Conservation (phyloP, 2,113 vertebrate species). For the Charadrius vociferus region DNA sequence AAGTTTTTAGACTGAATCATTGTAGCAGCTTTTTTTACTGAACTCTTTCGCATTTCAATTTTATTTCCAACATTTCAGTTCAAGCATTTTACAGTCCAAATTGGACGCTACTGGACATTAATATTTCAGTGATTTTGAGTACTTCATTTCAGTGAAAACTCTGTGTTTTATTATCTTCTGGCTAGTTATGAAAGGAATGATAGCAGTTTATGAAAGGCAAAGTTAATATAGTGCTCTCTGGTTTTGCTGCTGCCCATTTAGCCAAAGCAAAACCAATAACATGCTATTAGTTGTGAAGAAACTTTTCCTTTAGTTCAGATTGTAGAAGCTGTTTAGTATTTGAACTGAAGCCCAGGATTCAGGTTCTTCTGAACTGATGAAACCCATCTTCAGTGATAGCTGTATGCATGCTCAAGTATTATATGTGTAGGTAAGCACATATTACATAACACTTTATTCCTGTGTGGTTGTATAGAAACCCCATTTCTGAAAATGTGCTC, state of each 20-base stretch:
- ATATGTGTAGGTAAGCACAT: neutral
- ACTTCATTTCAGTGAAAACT: neutral
- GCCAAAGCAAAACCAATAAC: neutral
- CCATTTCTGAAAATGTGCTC: neutral
- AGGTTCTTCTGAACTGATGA: neutral
- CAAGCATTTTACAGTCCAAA: neutral
- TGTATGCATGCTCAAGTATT: neutral
- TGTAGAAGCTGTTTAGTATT: neutral
- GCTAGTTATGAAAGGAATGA: neutral
- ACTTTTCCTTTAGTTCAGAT: neutral
- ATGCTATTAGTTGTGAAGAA: neutral
- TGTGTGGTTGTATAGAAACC: neutral
- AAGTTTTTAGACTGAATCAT: neutral
- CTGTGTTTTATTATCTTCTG: neutral
- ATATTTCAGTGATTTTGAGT: neutral
- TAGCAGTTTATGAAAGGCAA: neutral
- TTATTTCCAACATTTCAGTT: neutral
- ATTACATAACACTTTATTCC: neutral
- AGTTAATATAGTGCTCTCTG: neutral
- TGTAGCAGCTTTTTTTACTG: neutral
- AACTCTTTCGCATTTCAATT: neutral
- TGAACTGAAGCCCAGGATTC: neutral
- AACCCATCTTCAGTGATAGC: neutral
- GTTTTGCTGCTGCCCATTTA: neutral
- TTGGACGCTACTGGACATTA: neutral